phyloP scores from a whole-genome alignment of 1,140 invertebrate genomes.

The Hycleus phaleratus region DNA sequence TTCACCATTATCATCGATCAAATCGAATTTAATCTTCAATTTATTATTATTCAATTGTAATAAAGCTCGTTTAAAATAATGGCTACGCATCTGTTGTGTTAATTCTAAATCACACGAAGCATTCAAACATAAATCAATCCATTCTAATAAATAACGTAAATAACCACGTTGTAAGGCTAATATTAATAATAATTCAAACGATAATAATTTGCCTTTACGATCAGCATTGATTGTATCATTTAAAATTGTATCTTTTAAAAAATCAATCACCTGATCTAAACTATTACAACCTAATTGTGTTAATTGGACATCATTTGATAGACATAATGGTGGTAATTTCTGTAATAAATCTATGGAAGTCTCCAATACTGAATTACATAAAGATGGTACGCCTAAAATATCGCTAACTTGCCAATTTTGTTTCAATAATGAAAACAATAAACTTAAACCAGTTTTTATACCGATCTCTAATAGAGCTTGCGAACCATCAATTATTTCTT shows the following conservation, averaged over 20 bases:
- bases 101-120: constrained; percentile 26
- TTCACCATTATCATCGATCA: constrained; percentile 20
- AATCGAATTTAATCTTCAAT: constrained; percentile 1
- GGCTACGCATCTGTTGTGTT: constrained; percentile 4
- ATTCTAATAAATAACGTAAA: constrained; percentile 55
- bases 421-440: constrained; percentile 53
- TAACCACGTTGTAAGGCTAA: constrained; percentile 55
- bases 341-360: constrained; percentile 52
- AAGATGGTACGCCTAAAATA: constrained; percentile 36
- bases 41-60: constrained; percentile 28
- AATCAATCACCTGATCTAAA: constrained; percentile 48
- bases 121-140: constrained; percentile 55
- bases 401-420: constrained; percentile 51
- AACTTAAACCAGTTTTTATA: constrained; percentile 54
- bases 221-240: constrained; percentile 46
- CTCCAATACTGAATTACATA: constrained; percentile 53
- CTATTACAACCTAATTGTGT: constrained; percentile 49
- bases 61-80: constrained; percentile 23
- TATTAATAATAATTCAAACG: constrained; percentile 51
- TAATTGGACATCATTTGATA: constrained; percentile 54
- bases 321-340: constrained; percentile 50
- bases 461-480: constrained; percentile 57
- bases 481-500: constrained; percentile 39
- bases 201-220: constrained; percentile 44
- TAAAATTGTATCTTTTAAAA: constrained; percentile 48